phyloP scores from a whole-genome alignment of 2,113 vertebrate species.

The Pituophis catenifer region DNA sequence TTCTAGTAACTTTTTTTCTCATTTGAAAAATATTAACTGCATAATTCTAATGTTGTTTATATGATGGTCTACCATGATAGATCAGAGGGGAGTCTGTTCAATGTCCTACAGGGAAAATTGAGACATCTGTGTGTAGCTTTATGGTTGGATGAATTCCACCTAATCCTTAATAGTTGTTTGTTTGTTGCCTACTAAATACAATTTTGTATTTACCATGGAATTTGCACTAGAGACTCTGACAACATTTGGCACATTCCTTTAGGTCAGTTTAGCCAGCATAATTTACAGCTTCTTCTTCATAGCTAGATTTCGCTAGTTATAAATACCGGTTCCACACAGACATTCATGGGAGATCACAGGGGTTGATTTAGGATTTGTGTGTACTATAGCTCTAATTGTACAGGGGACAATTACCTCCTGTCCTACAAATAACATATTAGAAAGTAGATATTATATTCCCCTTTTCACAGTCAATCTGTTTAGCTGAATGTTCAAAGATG shows the following conservation, averaged over 20 bases:
- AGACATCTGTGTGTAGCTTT: slow-evolving; percentile 41
- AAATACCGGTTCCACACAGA: slow-evolving; percentile 21
- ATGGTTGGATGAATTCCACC: not conserved
- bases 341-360: not conserved
- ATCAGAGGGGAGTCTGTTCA: not conserved
- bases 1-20: slow-evolving; percentile 13
- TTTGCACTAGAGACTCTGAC: slow-evolving; percentile 14
- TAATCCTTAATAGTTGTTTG: slow-evolving; percentile 12
- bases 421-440: not conserved
- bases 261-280: slow-evolving; percentile 48
- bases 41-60: not conserved
- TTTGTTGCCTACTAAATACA: slow-evolving; percentile 34
- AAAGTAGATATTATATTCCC: not conserved
- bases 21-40: not conserved
- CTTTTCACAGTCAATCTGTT: not conserved
- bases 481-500: slow-evolving; percentile 24
- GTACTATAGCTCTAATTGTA: not conserved
- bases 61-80: not conserved
- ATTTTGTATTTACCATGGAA: slow-evolving; percentile 49
- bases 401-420: not conserved
- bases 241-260: slow-evolving; percentile 45
- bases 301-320: slow-evolving; percentile 51
- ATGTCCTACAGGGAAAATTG: slow-evolving; percentile 29
- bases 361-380: not conserved
- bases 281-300: slow-evolving; percentile 54